Percentiles rank a stretch among this genome's conserved stretches.
Evolutionary conservation across 2,797 vertebrate species (phyloP).

Genomic region (Myripristis murdjan): DNA sequence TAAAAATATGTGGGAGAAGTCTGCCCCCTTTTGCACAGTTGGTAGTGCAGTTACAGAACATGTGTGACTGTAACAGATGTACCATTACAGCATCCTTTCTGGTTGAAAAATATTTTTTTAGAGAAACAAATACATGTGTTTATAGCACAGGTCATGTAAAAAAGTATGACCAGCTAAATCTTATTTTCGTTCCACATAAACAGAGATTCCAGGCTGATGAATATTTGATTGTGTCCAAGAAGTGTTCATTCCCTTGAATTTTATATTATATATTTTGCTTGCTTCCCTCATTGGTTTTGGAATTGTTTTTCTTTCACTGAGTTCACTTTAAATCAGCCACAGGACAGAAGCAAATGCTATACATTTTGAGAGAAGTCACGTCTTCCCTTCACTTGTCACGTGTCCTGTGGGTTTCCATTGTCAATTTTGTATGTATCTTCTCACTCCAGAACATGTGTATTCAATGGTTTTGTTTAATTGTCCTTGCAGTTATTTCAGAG

Average conservation of each 20-base stretch:
- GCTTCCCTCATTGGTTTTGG: conserved; percentile 16
- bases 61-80: not conserved
- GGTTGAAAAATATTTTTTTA: too few species aligned
- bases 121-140: too few species aligned
- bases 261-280: conserved; percentile 10
- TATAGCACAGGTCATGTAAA: not conserved
- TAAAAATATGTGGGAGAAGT: conserved; percentile 8
- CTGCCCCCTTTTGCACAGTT: conserved; percentile 47
- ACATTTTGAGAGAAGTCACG: not conserved
- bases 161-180: not conserved
- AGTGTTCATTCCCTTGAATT: conserved; percentile 11
- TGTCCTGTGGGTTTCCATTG: conserved; percentile 3
- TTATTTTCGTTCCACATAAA: conserved; percentile 8
- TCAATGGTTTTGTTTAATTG: conserved; percentile 7
- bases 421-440: conserved; percentile 16
- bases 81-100: too few species aligned
- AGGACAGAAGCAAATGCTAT: conserved; percentile 1
- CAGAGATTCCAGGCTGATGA: not conserved
- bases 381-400: conserved; percentile 5
- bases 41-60: conserved; percentile 6
- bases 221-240: not conserved
- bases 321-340: not conserved
- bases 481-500: conserved; percentile 10
- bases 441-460: conserved; percentile 14
- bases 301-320: conserved; percentile 8